Evolutionary conservation across 2,888 invertebrate species (phyloP).

Genomic region (Nemotelus nigrinus): DNA sequence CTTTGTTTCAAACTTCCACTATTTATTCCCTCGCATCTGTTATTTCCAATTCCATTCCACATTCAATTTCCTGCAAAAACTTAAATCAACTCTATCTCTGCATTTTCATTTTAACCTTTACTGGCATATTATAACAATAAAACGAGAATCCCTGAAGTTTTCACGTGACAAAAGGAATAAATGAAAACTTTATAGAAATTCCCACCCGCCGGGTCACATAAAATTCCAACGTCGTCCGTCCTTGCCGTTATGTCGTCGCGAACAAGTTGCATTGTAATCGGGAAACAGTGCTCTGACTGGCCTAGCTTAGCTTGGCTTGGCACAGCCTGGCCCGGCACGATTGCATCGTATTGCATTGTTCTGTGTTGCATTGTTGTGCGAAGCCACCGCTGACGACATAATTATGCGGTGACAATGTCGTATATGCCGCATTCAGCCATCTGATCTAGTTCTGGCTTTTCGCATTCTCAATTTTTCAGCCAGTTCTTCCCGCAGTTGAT

Average conservation of each 20-base stretch:
- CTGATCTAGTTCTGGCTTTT: constrained; percentile 24
- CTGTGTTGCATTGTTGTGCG: constrained; percentile 19
- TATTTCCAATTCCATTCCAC: too few relatives aligned
- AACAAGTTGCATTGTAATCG: constrained; percentile 2
- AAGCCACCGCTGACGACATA: constrained; percentile 38
- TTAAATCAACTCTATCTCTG: neutral
- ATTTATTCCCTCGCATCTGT: too few relatives aligned
- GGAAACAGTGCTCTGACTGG: neutral
- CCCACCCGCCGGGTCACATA: neutral
- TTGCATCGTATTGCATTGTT: constrained; percentile 6
- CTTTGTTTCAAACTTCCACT: too few relatives aligned
- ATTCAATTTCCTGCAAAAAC: too few relatives aligned
- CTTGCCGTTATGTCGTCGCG: neutral
- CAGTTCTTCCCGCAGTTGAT: neutral
- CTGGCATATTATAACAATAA: constrained; percentile 8
- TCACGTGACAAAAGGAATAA: constrained; percentile 15
- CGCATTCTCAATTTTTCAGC: neutral
- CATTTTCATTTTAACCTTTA: neutral
- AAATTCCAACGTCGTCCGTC: neutral
- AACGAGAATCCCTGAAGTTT: constrained; percentile 19
- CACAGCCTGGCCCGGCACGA: too few relatives aligned
- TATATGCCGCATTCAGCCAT: constrained; percentile 30
- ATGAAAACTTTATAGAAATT: constrained; percentile 10
- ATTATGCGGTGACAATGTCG: constrained; percentile 40
- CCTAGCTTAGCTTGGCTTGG: too few relatives aligned